Base-by-base conservation (phyloP, 2,888 invertebrate species). In the Gisinianus flammeolus region DNA sequence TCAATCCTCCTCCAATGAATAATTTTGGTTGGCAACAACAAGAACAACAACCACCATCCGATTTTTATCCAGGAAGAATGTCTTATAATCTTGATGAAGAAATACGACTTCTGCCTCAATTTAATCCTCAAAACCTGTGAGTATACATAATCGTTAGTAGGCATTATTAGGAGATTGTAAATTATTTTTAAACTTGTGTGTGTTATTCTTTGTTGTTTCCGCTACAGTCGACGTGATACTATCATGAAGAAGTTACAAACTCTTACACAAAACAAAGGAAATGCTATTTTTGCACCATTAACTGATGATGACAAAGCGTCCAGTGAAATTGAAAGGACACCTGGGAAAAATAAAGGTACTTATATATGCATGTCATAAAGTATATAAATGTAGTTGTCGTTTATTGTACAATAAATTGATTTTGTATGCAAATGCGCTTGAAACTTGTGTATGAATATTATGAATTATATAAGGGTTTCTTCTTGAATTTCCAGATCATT, bases 221-320 rank as follows among this genome's bases (percentile, higher is more conserved):
- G n/a, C 8, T 56, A 4, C n/a, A 56, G n/a, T 4, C 12, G 62
- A 62, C 62, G 66, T 31, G 52, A 24, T 16, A 19, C 28, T 8
- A 54, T 94, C 94, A 86, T 90, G 28, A 87, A 94, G 76, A 94
- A 94, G 86, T 88, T 96, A 62, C 94, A 95, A 86, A 94, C 94
- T 86, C 96, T 96, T 87, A 91, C 96, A 85, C 93, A 93, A 12
- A 93, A 93, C 85, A 95, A 95, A 87, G 93, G 95, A 1, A 91
- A 91, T 85, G 89, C 92, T 71, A 89, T 96, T 82, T 96, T 93
- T 74, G 76, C 79, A 44, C 80, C 81, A 22, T 78, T 83, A 58
- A 78, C 76, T 28, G 26, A 69, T 1, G 83, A 84, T 31, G 90
- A 86, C 81, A 80, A 75, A 52, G 80, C 88, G 88, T 87, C 82